A percentile compares a stretch with the other conserved stretches of the same genome.
Evolutionary conservation across 2,888 invertebrate genomes (phyloP).

Genomic region (Lepas anatifera): DNA sequence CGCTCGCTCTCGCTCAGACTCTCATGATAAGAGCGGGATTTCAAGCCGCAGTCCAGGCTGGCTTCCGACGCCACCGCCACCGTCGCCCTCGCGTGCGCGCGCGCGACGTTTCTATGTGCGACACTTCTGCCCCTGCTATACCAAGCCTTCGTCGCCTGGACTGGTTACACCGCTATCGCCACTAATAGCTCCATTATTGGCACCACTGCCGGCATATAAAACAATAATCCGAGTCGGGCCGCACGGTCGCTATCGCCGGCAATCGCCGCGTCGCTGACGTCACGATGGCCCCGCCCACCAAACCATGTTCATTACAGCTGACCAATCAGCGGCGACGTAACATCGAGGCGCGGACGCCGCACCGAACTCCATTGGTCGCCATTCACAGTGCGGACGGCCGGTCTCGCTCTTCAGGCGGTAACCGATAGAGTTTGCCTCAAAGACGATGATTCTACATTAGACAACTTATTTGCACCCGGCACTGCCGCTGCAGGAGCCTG

Average conservation of each 20-base stretch:
- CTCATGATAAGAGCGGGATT: too few species aligned
- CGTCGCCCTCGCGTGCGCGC: too few species aligned
- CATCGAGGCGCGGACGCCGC: background rate
- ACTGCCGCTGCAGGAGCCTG: too few species aligned
- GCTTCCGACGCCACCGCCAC: too few species aligned
- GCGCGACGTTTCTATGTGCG: too few species aligned
- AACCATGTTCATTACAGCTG: background rate
- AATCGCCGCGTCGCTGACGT: background rate
- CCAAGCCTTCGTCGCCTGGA: too few species aligned
- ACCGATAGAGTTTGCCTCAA: background rate
- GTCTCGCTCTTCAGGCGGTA: background rate
- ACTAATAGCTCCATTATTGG: constrained; percentile 7
- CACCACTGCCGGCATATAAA: constrained; percentile 8
- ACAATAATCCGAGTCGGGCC: background rate
- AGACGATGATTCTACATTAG: constrained; percentile 3
- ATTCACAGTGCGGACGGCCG: background rate
- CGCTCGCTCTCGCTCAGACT: too few species aligned
- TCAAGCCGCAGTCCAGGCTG: too few species aligned
- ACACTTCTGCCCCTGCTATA: too few species aligned
- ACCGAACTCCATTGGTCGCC: background rate
- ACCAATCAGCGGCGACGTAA: background rate
- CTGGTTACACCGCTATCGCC: too few species aligned
- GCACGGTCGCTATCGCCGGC: background rate
- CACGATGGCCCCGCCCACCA: background rate
- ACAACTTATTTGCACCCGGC: constrained; percentile 1